These are phyloP conservation scores for Pomatorhinus ruficollis DNA, from an alignment of 2,113 vertebrate genomes.

Conservation along the genomic window DNA sequence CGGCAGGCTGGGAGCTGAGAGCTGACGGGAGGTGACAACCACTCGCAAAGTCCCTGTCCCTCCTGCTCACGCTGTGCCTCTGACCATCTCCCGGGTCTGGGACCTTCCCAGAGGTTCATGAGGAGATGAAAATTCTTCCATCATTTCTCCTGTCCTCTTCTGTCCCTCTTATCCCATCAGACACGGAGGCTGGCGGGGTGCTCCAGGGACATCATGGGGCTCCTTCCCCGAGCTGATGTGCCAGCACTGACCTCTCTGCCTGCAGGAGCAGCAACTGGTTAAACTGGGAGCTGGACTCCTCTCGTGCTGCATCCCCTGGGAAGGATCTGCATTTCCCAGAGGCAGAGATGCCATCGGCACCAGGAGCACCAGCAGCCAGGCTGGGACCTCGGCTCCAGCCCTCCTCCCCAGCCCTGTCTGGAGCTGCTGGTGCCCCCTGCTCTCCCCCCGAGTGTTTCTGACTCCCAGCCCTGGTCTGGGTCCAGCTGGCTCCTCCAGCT, in stretches of 20 bases:
- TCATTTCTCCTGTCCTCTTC: neutral
- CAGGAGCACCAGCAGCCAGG: neutral
- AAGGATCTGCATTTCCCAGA: neutral
- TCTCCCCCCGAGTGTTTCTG: rapidly evolving
- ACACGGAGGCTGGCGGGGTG: rapidly evolving
- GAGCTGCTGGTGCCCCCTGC: neutral
- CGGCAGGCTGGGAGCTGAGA: rapidly evolving
- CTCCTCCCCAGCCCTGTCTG: neutral
- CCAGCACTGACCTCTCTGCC: neutral
- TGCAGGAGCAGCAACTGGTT: neutral
- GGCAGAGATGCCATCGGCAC: neutral
- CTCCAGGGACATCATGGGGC: neutral
- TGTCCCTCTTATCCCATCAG: neutral
- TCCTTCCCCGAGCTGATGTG: neutral
- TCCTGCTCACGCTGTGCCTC: neutral
- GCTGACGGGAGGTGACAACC: neutral
- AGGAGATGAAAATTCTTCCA: neutral
- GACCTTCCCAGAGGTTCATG: neutral
- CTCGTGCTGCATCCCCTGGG: neutral
- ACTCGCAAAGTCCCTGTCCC: neutral
- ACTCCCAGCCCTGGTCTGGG: neutral
- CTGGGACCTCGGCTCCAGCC: neutral
- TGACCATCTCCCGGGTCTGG: neutral
- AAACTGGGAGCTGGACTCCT: neutral
- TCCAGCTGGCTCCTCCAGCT: neutral